Conservation (phyloP, 2,797 vertebrate genomes). For the Platalea minor region DNA sequence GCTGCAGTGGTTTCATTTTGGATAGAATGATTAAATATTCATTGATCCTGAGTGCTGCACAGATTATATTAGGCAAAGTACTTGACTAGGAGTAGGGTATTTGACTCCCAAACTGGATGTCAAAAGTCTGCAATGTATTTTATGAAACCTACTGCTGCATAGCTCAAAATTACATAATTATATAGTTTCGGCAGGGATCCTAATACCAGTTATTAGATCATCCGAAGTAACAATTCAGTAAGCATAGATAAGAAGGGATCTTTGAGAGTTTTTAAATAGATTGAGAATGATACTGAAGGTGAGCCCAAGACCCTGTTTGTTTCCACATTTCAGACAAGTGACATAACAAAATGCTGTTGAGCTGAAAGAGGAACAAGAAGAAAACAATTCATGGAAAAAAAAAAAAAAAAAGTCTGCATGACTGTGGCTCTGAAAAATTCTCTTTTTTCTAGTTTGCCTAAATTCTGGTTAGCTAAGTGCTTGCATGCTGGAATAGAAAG, state of each 20-base stretch:
- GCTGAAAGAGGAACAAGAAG: neutral
- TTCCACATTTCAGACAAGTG: neutral
- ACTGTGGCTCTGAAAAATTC: neutral
- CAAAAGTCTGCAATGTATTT: neutral
- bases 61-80: neutral
- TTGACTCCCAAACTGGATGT: neutral
- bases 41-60: neutral
- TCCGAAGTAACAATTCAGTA: neutral
- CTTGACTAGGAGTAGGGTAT: neutral
- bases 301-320: neutral
- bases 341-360: neutral
- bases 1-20: neutral
- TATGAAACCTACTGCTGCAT: neutral
- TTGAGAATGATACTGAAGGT: neutral
- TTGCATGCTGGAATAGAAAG: neutral
- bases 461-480: neutral
- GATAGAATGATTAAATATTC: neutral
- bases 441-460: neutral
- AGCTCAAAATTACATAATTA: neutral
- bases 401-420: neutral
- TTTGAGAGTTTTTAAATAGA: neutral
- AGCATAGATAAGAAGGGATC: neutral
- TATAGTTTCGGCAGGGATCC: neutral
- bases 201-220: neutral
- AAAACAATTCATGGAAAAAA: neutral